Evolutionary conservation across 2,888 invertebrate genomes (phyloP).

Genomic region (Dryobotodes eremita): DNA sequence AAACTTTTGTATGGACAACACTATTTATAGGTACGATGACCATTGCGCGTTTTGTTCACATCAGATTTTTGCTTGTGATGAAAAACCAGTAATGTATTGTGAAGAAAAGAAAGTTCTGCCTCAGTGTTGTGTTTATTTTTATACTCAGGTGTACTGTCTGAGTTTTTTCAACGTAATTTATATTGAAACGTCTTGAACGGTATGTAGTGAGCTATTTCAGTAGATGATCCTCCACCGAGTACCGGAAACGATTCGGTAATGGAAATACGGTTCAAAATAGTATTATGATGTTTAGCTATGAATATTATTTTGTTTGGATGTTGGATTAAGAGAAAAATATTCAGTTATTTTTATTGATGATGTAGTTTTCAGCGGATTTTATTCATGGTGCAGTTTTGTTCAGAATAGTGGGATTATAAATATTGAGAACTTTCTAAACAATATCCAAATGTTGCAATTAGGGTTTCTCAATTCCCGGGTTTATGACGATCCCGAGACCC

Average conservation of each 20-base stretch:
- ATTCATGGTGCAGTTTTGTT: slow-evolving; percentile 38
- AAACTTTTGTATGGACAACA: slow-evolving; percentile 68
- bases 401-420: slow-evolving; percentile 16
- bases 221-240: slow-evolving; percentile 65
- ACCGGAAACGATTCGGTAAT: slow-evolving; percentile 81
- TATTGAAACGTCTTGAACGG: slow-evolving; percentile 65
- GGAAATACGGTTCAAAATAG: slow-evolving; percentile 67
- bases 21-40: slow-evolving; percentile 52
- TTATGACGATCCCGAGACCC: no score
- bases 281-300: slow-evolving; percentile 69
- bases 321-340: slow-evolving; percentile 59
- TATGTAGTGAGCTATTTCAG: slow-evolving; percentile 75
- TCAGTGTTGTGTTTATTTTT: slow-evolving; percentile 49
- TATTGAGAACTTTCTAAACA: background rate
- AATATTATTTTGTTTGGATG: slow-evolving; percentile 66
- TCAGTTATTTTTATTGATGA: slow-evolving; percentile 47
- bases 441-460: background rate
- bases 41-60: slow-evolving; percentile 41
- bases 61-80: background rate
- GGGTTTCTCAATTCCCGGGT: no score
- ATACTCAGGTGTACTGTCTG: slow-evolving; percentile 60
- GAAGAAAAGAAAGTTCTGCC: slow-evolving; percentile 33
- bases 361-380: slow-evolving; percentile 39
- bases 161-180: slow-evolving; percentile 64
- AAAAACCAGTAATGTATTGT: slow-evolving; percentile 47